These are phyloP conservation scores for Neolamprologus longior DNA, from an alignment of 2,113 vertebrate species.

Conservation along the genomic window DNA sequence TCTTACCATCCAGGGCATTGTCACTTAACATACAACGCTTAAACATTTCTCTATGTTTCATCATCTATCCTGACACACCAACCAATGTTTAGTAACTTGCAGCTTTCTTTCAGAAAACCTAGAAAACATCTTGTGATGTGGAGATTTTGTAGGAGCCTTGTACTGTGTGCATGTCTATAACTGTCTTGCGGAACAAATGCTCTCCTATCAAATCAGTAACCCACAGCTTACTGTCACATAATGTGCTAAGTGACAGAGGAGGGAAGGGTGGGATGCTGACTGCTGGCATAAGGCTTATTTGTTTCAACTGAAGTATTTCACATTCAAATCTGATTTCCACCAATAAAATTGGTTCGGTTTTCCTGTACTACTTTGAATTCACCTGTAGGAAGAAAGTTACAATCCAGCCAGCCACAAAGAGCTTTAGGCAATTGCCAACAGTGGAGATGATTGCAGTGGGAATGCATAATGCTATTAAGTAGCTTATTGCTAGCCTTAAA, in stretches of 20 bases:
- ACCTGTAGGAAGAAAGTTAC: background rate
- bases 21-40: background rate
- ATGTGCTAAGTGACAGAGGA: background rate
- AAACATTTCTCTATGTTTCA: slow-evolving; percentile 24
- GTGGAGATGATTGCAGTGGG: slow-evolving; percentile 20
- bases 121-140: background rate
- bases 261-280: background rate
- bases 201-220: background rate
- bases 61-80: slow-evolving; percentile 2
- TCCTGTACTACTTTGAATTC: background rate
- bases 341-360: background rate
- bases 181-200: background rate
- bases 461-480: slow-evolving; percentile 40
- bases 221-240: background rate
- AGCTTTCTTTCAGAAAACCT: background rate
- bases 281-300: background rate
- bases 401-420: background rate
- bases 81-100: background rate
- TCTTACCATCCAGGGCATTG: background rate
- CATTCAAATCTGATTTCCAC: background rate
- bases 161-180: background rate
- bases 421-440: slow-evolving; percentile 7
- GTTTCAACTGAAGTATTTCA: background rate
- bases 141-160: background rate
- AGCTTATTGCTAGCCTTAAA: slow-evolving; percentile 28